These are phyloP conservation scores for Enteromius radiatus DNA, from an alignment of 2,797 vertebrate genomes.

Conservation along the genomic window DNA sequence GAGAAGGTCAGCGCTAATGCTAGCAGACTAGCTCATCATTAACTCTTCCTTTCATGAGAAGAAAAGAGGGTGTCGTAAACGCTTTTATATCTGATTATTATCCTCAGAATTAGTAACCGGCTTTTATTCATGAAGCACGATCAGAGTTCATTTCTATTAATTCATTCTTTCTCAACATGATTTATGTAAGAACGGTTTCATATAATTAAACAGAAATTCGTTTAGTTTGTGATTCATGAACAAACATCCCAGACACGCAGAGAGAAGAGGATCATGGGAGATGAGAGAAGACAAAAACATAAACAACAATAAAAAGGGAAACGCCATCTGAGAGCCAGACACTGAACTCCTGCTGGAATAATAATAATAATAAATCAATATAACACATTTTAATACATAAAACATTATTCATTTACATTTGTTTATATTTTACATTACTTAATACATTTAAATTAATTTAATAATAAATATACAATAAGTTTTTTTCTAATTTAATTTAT, in stretches of 20 bases:
- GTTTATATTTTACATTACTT: neutral
- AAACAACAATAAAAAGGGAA: constrained; percentile 62
- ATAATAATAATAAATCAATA: neutral
- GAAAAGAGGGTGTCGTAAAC: neutral
- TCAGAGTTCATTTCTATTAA: neutral
- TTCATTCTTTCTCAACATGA: neutral
- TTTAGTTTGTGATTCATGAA: neutral
- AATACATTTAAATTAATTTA: neutral
- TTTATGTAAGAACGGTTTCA: neutral
- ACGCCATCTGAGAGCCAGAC: constrained; percentile 70
- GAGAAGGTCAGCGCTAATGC: neutral
- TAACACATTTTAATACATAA: neutral
- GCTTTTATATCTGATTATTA: neutral
- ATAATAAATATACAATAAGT: neutral
- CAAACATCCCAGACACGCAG: neutral
- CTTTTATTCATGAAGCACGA: neutral
- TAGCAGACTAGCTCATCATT: neutral
- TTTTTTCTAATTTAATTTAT: neutral
- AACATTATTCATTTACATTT: neutral
- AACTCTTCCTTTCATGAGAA: neutral
- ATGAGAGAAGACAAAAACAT: neutral
- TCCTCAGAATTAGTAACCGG: neutral
- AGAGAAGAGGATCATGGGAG: constrained; percentile 15
- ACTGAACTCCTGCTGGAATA: neutral
- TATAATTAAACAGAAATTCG: neutral